Evolutionary conservation across 2,888 invertebrate species (phyloP).

Genomic region (Amphipyra berbera): DNA sequence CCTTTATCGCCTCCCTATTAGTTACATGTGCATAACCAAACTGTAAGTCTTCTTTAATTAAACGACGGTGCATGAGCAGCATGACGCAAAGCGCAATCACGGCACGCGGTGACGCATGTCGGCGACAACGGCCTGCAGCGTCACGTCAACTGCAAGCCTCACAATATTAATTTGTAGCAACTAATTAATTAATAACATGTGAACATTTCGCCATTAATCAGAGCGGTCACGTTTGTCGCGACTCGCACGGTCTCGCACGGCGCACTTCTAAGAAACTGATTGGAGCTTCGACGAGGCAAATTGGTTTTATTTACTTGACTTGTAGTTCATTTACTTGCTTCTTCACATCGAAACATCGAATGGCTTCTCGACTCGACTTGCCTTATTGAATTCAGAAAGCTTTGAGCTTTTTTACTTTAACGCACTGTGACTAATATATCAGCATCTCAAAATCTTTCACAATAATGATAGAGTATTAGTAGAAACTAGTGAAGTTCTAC

Average conservation of each 20-base stretch:
- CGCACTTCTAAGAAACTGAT: slow-evolving; percentile 52
- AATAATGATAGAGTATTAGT: slow-evolving; percentile 30
- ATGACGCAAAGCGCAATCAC: slow-evolving; percentile 69
- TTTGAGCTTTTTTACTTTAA: slow-evolving; percentile 23
- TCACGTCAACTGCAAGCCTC: slow-evolving; percentile 82
- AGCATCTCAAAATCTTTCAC: slow-evolving; percentile 13
- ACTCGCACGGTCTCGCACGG: slow-evolving; percentile 39
- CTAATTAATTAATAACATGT: slow-evolving; percentile 86
- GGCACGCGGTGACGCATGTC: slow-evolving; percentile 66
- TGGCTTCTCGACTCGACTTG: slow-evolving; percentile 43
- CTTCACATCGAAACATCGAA: slow-evolving; percentile 44
- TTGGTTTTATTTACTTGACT: slow-evolving; percentile 62
- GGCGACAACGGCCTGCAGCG: slow-evolving; percentile 66
- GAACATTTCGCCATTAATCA: slow-evolving; percentile 81
- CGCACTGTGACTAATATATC: slow-evolving; percentile 23
- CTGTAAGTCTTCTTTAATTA: slow-evolving; percentile 85
- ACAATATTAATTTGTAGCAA: slow-evolving; percentile 82
- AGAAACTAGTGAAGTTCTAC: slow-evolving; percentile 26
- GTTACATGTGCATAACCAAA: slow-evolving; percentile 58
- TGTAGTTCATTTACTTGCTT: slow-evolving; percentile 57
- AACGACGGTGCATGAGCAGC: slow-evolving; percentile 71
- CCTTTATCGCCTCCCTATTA: slow-evolving; percentile 56
- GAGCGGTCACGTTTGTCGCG: slow-evolving; percentile 67
- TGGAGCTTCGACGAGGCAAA: slow-evolving; percentile 56
- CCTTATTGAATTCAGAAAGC: slow-evolving; percentile 50